Conservation (phyloP, 2,888 invertebrate genomes). For the Aphrophora alni region DNA sequence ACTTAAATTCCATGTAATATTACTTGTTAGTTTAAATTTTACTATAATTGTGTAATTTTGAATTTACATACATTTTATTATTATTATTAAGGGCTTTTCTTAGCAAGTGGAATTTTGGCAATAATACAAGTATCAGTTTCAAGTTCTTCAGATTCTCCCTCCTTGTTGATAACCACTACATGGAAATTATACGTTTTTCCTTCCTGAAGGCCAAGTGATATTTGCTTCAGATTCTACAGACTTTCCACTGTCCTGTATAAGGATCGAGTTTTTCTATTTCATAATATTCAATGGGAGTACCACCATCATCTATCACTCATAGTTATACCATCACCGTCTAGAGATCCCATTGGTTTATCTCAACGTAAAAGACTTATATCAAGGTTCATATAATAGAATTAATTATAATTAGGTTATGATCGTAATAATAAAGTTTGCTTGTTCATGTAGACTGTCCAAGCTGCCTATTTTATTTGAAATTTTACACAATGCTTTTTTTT, state of each 20-base stretch:
- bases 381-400: too few species aligned
- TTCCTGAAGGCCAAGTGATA: slow-evolving; percentile 82
- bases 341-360: slow-evolving; percentile 70
- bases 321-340: slow-evolving; percentile 86
- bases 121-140: slow-evolving; percentile 93
- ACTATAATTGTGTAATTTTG: too few species aligned
- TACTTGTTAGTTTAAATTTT: too few species aligned
- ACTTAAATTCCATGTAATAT: too few species aligned
- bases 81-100: too few species aligned
- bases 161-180: slow-evolving; percentile 96
- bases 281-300: slow-evolving; percentile 91
- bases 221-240: slow-evolving; percentile 86
- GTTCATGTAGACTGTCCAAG: too few species aligned
- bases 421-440: too few species aligned
- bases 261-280: slow-evolving; percentile 96
- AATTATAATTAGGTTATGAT: too few species aligned
- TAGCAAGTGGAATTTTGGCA: slow-evolving; percentile 98
- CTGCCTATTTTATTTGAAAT: too few species aligned
- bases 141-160: slow-evolving; percentile 96
- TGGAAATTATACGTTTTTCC: slow-evolving; percentile 99
- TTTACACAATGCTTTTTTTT: too few species aligned
- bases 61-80: too few species aligned
- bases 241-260: slow-evolving; percentile 85
- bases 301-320: slow-evolving; percentile 96
- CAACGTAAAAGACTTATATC: too few species aligned